Evolutionary conservation across 2,888 invertebrate genomes (phyloP).

Genomic region (Octonoba sinensis): DNA sequence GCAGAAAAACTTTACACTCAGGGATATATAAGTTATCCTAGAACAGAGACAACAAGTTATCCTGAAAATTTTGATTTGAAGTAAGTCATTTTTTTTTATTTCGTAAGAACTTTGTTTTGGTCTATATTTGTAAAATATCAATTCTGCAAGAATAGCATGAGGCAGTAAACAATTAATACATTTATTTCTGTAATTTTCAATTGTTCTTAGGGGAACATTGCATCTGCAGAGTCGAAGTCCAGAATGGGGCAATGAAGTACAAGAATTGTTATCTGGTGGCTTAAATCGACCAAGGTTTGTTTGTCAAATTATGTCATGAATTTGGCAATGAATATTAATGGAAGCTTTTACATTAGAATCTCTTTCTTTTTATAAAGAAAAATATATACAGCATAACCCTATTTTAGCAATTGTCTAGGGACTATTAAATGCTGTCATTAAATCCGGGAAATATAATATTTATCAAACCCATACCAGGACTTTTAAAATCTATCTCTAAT

Average conservation of each 20-base stretch:
- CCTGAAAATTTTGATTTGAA: constrained; percentile 93
- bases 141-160: no score
- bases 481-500: no score
- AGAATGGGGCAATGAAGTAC: constrained; percentile 85
- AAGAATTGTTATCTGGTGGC: constrained; percentile 79
- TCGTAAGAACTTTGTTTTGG: not conserved
- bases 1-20: constrained; percentile 95
- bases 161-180: not conserved
- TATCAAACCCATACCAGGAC: no score
- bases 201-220: constrained; percentile 70
- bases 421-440: no score
- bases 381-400: no score
- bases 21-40: constrained; percentile 97
- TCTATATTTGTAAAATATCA: no score
- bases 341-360: no score
- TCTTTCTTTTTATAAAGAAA: no score
- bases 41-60: constrained; percentile 98
- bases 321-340: no score
- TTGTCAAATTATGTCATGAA: no score
- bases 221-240: constrained; percentile 79
- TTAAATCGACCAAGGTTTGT: constrained; percentile 78
- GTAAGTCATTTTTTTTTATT: constrained; percentile 73
- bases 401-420: no score
- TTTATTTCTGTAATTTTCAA: not conserved
- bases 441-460: no score